A percentile compares a stretch with the other conserved stretches of the same genome.
Conservation (phyloP, 2,797 vertebrate genomes). For the Monodelphis domestica region DNA sequence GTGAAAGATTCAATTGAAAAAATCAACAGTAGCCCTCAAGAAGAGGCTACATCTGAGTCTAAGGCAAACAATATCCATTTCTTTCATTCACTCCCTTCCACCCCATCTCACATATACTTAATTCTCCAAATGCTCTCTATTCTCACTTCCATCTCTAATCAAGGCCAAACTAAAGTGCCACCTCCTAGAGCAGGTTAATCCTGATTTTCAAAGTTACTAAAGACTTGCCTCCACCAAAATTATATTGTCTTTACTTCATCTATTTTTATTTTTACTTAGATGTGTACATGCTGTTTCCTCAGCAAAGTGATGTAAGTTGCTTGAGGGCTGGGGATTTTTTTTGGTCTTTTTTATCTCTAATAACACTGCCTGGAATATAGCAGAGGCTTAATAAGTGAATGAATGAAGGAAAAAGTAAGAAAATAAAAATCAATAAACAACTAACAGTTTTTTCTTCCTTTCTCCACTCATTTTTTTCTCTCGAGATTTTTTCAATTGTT, state of each 20-base stretch:
- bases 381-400: background rate
- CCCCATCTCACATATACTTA: background rate
- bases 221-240: background rate
- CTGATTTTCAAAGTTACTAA: background rate
- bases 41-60: background rate
- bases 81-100: background rate
- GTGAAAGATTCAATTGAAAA: background rate
- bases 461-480: slow-evolving; percentile 6
- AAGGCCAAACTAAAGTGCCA: background rate
- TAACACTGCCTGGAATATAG: background rate
- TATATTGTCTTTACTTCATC: background rate
- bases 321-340: background rate
- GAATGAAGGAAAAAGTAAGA: slow-evolving; percentile 32
- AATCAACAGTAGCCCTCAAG: background rate
- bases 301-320: background rate
- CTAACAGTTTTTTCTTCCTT: slow-evolving; percentile 31
- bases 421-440: slow-evolving; percentile 28
- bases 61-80: background rate
- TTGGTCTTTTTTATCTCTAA: background rate
- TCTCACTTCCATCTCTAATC: background rate
- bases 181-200: background rate
- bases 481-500: slow-evolving; percentile 53
- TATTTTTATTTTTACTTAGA: background rate
- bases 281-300: background rate
- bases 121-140: background rate